Evolutionary conservation across 2,797 vertebrate species (phyloP).

Genomic region (Smutsia temminckii): DNA sequence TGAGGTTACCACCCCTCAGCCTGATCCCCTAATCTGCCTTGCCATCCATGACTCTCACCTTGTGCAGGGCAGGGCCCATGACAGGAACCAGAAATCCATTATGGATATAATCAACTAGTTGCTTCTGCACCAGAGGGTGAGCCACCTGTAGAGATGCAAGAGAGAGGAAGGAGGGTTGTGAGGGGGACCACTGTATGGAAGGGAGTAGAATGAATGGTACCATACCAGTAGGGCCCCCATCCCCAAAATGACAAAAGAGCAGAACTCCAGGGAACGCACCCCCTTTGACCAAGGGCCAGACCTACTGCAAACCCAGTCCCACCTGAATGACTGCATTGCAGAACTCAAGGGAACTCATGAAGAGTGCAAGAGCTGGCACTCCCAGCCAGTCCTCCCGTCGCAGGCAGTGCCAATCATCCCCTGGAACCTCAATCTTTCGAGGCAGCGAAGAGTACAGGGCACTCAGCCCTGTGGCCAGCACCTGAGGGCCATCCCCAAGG

Average conservation of each 20-base stretch:
- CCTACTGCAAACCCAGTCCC: conserved; percentile 34
- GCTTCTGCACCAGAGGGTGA: conserved; percentile 94
- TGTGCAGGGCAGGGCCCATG: conserved; percentile 94
- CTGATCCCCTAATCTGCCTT: not conserved
- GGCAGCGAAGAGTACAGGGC: conserved; percentile 98
- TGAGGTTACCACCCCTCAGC: conserved; percentile 15
- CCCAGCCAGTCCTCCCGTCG: conserved; percentile 95
- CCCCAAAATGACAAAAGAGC: not conserved
- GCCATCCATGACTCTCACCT: conserved; percentile 76
- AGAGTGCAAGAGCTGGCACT: conserved; percentile 93
- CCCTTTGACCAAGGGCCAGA: conserved; percentile 32
- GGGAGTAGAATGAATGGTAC: not conserved
- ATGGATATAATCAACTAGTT: conserved; percentile 97
- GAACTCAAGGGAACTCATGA: conserved; percentile 98
- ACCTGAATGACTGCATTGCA: conserved; percentile 97
- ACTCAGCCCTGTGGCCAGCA: conserved; percentile 96
- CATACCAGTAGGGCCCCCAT: not conserved
- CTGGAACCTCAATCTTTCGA: conserved; percentile 94
- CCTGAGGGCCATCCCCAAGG: conserved; percentile 83
- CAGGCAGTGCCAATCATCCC: conserved; percentile 97
- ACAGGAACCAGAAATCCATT: conserved; percentile 97
- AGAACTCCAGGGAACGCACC: conserved; percentile 15
- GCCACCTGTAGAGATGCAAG: conserved; percentile 84
- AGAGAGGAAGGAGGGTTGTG: not conserved
- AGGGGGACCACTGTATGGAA: not conserved